A percentile compares a stretch with the other conserved stretches of the same genome.
Conservation (phyloP, 1,140 invertebrate species). For the Reticulitermes speratus region DNA sequence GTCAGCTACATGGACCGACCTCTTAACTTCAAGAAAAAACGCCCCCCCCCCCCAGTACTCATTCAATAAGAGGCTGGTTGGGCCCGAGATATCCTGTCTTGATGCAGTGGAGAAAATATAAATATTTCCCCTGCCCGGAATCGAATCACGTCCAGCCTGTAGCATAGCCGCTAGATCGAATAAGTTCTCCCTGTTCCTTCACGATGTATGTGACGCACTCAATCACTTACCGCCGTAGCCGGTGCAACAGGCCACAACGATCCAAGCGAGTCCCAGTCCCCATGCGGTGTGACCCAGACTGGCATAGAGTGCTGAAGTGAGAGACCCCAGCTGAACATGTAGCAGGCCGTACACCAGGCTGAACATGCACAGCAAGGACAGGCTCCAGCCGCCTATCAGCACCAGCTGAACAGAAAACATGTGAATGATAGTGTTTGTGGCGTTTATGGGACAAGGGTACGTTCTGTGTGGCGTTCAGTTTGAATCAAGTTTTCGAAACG, state of each 20-base stretch:
- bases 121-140: too few species aligned
- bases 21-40: too few species aligned
- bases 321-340: conserved; percentile 63
- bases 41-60: too few species aligned
- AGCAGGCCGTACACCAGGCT: conserved; percentile 77
- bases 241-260: conserved; percentile 75
- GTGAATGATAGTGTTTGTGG: neutral
- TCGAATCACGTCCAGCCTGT: too few species aligned
- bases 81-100: too few species aligned
- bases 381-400: conserved; percentile 60
- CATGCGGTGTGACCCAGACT: conserved; percentile 67
- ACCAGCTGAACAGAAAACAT: conserved; percentile 35
- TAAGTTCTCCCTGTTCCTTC: too few species aligned
- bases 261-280: conserved; percentile 74
- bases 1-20: too few species aligned
- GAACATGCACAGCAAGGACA: conserved; percentile 57
- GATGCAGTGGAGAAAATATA: too few species aligned
- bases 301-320: conserved; percentile 60
- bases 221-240: conserved; percentile 62
- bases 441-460: neutral
- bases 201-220: too few species aligned
- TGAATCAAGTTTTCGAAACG: neutral
- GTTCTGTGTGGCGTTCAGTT: neutral
- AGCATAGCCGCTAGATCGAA: too few species aligned
- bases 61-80: too few species aligned